These are phyloP conservation scores for Ecliptopera silaceata DNA, from an alignment of 2,888 invertebrate species.

Conservation along the genomic window DNA sequence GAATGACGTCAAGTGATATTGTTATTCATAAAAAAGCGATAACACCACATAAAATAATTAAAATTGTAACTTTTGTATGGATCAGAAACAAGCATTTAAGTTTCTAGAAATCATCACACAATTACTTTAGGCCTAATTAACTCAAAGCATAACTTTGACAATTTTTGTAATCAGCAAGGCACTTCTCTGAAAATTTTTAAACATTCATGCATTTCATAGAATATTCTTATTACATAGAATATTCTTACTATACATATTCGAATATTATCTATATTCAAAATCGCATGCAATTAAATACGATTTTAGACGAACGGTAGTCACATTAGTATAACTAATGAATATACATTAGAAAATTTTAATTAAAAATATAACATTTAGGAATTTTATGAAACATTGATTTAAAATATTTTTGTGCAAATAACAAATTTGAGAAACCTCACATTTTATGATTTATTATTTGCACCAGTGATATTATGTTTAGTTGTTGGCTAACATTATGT, in stretches of 20 bases:
- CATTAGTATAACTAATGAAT: conserved; percentile 72
- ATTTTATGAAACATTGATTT: conserved; percentile 63
- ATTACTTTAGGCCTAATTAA: conserved; percentile 44
- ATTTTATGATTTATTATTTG: conserved; percentile 64
- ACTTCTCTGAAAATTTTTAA: conserved; percentile 30
- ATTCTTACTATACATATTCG: too few relatives aligned
- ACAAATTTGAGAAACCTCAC: conserved; percentile 58
- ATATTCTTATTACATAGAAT: too few relatives aligned
- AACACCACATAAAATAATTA: conserved; percentile 5
- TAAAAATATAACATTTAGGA: conserved; percentile 50
- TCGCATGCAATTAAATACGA: conserved; percentile 52
- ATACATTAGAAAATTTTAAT: conserved; percentile 50
- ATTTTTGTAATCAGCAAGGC: conserved; percentile 34
- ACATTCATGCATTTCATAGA: conserved; percentile 57
- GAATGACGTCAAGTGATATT: conserved; percentile 21
- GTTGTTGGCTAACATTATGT: conserved; percentile 61
- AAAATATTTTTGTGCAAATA: conserved; percentile 63
- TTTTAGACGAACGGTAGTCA: conserved; percentile 54
- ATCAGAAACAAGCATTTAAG: conserved; percentile 32
- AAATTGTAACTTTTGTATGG: conserved; percentile 8
- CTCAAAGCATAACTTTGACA: conserved; percentile 34
- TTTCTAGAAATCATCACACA: conserved; percentile 30
- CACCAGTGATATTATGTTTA: conserved; percentile 74
- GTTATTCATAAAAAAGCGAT: conserved; percentile 19
- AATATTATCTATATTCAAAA: conserved; percentile 42